Percentiles rank a stretch among this genome's conserved stretches.
Evolutionary conservation across 1,140 invertebrate genomes (phyloP).

Genomic region (Bathynomus jamesi): DNA sequence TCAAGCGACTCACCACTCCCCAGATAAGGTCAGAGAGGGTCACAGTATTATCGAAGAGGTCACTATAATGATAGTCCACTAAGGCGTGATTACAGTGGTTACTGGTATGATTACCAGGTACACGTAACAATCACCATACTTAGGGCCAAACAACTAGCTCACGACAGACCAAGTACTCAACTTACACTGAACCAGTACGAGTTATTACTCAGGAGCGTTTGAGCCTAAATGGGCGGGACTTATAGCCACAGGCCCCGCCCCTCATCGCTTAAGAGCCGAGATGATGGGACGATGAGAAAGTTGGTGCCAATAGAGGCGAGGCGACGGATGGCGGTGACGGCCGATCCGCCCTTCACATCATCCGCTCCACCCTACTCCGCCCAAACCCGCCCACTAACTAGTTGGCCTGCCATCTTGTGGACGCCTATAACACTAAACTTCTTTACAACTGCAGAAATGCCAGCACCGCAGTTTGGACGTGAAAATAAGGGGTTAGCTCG

Average conservation of each 20-base stretch:
- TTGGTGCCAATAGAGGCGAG: constrained; percentile 26
- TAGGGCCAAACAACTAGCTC: constrained; percentile 35
- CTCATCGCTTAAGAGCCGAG: constrained; percentile 11
- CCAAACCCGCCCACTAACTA: constrained; percentile 20
- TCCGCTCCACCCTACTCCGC: constrained; percentile 20
- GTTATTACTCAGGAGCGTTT: constrained; percentile 33
- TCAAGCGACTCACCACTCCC: constrained; percentile 33
- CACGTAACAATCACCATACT: constrained; percentile 36
- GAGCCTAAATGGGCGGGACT: constrained; percentile 22
- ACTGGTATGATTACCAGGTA: constrained; percentile 35
- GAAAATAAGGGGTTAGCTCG: constrained; percentile 35
- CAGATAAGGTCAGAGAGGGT: constrained; percentile 34
- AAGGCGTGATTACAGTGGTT: constrained; percentile 33
- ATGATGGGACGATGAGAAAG: constrained; percentile 7
- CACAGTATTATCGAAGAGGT: constrained; percentile 35
- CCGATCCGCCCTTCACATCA: constrained; percentile 25
- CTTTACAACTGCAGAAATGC: constrained; percentile 36
- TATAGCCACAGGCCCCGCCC: constrained; percentile 15
- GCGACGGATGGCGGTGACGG: constrained; percentile 3
- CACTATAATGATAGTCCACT: constrained; percentile 36
- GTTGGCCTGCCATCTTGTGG: constrained; percentile 29
- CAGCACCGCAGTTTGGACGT: constrained; percentile 33
- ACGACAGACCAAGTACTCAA: constrained; percentile 36
- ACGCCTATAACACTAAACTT: constrained; percentile 24
- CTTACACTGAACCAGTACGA: constrained; percentile 34